Percentiles rank a stretch among this genome's conserved stretches.
phyloP scores from a whole-genome alignment of 1,140 invertebrate species.

The Ladona fulva region DNA sequence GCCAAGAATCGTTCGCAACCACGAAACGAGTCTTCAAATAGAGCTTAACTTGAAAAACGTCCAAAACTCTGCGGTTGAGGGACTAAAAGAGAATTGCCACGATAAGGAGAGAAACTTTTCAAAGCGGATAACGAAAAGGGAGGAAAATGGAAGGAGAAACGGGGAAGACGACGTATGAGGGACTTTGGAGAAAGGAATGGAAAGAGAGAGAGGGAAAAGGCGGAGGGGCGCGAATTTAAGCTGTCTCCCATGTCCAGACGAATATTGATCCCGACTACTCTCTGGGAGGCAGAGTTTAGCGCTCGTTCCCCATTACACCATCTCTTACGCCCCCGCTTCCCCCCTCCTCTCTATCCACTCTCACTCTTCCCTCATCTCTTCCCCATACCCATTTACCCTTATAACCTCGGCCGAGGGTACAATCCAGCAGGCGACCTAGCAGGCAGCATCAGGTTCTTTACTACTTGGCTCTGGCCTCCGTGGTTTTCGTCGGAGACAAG shows the following conservation, averaged over 20 bases:
- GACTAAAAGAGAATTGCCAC: no score
- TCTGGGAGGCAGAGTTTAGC: neutral
- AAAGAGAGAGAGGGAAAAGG: neutral
- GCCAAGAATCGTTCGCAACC: no score
- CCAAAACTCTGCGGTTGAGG: no score
- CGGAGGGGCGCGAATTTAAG: neutral
- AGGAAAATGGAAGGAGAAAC: neutral
- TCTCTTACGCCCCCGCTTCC: neutral
- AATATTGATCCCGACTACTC: neutral
- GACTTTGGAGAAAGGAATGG: neutral
- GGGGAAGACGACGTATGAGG: neutral
- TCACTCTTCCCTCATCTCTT: neutral
- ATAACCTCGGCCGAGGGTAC: neutral
- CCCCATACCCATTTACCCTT: neutral
- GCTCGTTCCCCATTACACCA: neutral
- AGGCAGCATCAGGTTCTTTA: neutral
- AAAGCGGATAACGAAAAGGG: neutral
- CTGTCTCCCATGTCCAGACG: constrained; percentile 1
- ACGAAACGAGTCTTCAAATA: no score
- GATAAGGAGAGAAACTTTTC: no score
- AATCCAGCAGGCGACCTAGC: neutral
- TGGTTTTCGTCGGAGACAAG: neutral
- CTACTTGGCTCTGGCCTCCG: neutral
- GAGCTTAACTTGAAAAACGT: no score
- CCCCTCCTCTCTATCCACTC: neutral